These are phyloP conservation scores for Drosophila eohydei DNA, from an alignment of 2,888 invertebrate species.

Conservation along the genomic window DNA sequence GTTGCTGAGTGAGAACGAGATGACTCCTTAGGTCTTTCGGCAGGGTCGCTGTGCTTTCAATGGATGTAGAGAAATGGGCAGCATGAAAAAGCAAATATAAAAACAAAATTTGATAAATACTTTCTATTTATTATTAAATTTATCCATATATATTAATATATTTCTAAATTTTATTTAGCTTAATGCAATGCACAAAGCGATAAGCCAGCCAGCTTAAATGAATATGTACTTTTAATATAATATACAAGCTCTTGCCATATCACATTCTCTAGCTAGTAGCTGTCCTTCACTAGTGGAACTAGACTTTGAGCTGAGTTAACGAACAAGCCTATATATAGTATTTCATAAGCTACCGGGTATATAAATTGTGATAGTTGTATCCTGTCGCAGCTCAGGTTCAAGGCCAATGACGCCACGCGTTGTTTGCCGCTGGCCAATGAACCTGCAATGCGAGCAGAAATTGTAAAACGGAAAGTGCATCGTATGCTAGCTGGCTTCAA, in stretches of 20 bases:
- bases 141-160: too few species aligned
- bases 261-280: not conserved
- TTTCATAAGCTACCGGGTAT: slow-evolving; percentile 12
- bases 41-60: not conserved
- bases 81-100: too few species aligned
- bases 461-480: slow-evolving; percentile 22
- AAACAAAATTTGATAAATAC: too few species aligned
- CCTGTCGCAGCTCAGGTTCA: slow-evolving; percentile 18
- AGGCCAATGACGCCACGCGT: slow-evolving; percentile 26
- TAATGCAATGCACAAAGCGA: too few species aligned
- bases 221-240: too few species aligned
- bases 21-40: not conserved
- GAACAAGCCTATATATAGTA: not conserved
- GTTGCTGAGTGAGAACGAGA: not conserved
- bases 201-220: too few species aligned
- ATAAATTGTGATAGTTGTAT: slow-evolving; percentile 13
- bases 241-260: not conserved
- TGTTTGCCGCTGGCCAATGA: slow-evolving; percentile 18
- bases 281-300: not conserved
- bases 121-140: too few species aligned
- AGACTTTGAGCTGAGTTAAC: not conserved
- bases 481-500: slow-evolving; percentile 1
- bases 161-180: too few species aligned
- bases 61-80: not conserved
- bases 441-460: slow-evolving; percentile 9